These are phyloP conservation scores for Nomada ferruginata DNA, from an alignment of 2,888 invertebrate genomes.

Conservation along the genomic window DNA sequence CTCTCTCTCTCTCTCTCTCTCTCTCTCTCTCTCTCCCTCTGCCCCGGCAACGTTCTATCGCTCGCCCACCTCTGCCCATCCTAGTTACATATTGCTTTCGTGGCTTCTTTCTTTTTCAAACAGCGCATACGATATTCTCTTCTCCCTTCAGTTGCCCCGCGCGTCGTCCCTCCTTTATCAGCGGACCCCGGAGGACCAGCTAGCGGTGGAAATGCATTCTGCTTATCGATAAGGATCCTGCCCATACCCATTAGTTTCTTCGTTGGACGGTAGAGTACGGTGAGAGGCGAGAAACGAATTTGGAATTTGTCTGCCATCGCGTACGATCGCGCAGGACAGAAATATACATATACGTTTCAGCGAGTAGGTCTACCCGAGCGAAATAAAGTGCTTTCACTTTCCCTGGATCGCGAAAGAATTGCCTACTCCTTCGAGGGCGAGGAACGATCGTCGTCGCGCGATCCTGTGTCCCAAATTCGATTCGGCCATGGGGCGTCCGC, in stretches of 20 bases:
- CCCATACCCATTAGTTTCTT: background rate
- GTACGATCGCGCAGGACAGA: no score
- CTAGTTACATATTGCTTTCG: background rate
- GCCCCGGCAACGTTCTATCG: background rate
- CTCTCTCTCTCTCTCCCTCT: no score
- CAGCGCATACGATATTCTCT: background rate
- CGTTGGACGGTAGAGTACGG: no score
- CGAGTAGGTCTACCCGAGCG: no score
- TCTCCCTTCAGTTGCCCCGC: background rate
- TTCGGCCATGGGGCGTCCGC: background rate
- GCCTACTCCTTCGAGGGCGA: background rate
- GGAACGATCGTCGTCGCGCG: no score
- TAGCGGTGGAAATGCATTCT: constrained; percentile 44
- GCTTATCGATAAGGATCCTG: constrained; percentile 5
- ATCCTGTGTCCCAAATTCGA: background rate
- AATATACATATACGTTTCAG: no score
- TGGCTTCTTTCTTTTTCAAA: background rate
- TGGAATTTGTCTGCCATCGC: no score
- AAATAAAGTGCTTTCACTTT: no score
- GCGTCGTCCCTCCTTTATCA: constrained; percentile 31
- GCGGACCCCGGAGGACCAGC: constrained; percentile 11
- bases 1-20: no score
- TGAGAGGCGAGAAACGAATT: no score
- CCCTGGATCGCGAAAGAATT: no score
- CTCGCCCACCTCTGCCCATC: background rate